A percentile compares a stretch with the other conserved stretches of the same genome.
phyloP scores from a whole-genome alignment of 2,797 vertebrate species.

The Siniperca obscura region DNA sequence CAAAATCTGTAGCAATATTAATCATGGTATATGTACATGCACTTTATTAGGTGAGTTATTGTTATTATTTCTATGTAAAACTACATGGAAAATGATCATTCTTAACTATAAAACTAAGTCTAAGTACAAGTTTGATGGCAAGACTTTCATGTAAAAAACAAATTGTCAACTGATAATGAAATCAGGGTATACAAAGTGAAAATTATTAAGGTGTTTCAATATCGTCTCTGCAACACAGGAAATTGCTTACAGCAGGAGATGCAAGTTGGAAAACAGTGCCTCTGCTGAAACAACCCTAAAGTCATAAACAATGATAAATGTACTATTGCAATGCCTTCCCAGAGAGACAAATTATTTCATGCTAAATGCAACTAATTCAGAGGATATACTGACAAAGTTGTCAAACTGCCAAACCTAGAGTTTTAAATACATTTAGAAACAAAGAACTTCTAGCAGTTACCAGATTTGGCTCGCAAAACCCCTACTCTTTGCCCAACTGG shows the following conservation, averaged over 20 bases:
- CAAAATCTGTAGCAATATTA: neutral
- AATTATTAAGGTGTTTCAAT: neutral
- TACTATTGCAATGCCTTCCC: neutral
- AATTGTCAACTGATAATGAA: neutral
- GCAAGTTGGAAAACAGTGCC: neutral
- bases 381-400: neutral
- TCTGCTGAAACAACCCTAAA: neutral
- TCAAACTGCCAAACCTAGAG: neutral
- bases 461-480: neutral
- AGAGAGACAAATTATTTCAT: neutral
- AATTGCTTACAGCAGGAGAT: neutral
- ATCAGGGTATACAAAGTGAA: slow-evolving; percentile 6
- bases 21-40: neutral
- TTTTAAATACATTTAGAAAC: neutral
- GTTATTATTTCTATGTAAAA: neutral
- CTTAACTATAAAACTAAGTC: neutral
- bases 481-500: neutral
- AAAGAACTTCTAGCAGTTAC: neutral
- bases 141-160: neutral
- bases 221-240: neutral
- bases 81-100: neutral
- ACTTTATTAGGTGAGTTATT: neutral
- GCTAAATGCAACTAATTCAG: neutral
- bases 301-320: neutral
- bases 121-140: neutral